Evolutionary conservation across 1,140 invertebrate species (phyloP), one percentile per base, ranked within the genome.

Genomic region (Leptinotarsa texana): DNA sequence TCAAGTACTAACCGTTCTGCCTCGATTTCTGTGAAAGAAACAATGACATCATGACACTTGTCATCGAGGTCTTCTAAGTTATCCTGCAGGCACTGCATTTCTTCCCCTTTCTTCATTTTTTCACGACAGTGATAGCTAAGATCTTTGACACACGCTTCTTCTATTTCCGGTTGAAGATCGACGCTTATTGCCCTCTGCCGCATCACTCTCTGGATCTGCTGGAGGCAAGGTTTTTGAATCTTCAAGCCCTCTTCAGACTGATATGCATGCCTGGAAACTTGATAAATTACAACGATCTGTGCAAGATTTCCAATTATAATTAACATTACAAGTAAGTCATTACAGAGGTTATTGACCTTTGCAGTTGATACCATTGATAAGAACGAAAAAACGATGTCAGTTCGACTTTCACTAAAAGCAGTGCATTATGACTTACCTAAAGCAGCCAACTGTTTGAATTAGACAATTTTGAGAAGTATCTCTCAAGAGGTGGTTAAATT

Each of bases 151-250:
- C 98, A 99, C 57, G 88, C 89, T 81, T 94, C 92, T 87, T 99
- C 96, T 74, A 99, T 93, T 87, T 98, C 94, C 11, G 98, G 97
- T 78, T 97, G 92, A 6, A 99, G 88, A 84, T 98, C 94, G 4
- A 99, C 96, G 81, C 92, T 95, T 1, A 95, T 88, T 3, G 98
- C 96, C 77, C 98, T 87, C 82, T 96, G 94, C 72, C 95, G 88
- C 95, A 99, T 97, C 0, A 98, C 94, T 80, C 96, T 88, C 84
- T 91, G 90, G 0, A 99, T 92, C 87, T 99, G 94, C 76, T 92
- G 89, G 72, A 90, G 89, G 85, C 93, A 94, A 47, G n/a, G 47
- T 22, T 70, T 24, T 5, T 72, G 65, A n/a, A 77, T 67, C 68
- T 77, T 42, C 22, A 77, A 22, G 13, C 33, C 18, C 18, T 77